Conservation (phyloP, 2,797 vertebrate genomes). For the Brotula barbata region DNA sequence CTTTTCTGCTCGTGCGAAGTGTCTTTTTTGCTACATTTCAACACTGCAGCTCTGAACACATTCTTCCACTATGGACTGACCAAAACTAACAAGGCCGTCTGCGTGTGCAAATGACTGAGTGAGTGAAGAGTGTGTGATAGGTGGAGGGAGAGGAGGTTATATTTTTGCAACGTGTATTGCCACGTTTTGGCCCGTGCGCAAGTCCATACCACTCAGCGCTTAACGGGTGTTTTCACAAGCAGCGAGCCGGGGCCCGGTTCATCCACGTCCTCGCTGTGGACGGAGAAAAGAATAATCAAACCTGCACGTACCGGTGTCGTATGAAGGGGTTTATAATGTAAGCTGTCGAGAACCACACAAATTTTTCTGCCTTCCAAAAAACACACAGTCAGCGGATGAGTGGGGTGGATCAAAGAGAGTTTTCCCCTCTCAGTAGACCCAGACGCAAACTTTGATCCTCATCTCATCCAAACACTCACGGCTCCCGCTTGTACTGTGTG, state of each 20-base stretch:
- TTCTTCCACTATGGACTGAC: constrained; percentile 43
- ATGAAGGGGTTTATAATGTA: constrained; percentile 48
- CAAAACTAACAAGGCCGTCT: constrained; percentile 50
- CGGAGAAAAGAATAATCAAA: constrained; percentile 37
- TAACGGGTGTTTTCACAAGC: constrained; percentile 63
- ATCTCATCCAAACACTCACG: constrained; percentile 9
- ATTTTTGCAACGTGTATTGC: constrained; percentile 43
- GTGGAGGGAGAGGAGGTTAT: constrained; percentile 39
- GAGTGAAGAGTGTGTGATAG: constrained; percentile 43
- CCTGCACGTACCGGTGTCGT: constrained; percentile 20
- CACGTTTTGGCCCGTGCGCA: constrained; percentile 19
- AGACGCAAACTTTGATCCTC: constrained; percentile 23
- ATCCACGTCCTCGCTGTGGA: constrained; percentile 30
- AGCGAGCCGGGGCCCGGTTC: constrained; percentile 40
- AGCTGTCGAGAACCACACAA: constrained; percentile 52
- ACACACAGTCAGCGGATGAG: constrained; percentile 54
- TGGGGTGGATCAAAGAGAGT: constrained; percentile 53
- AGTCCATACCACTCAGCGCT: constrained; percentile 33
- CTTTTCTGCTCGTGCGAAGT: constrained; percentile 35
- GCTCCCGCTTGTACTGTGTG: neutral
- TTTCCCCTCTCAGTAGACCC: constrained; percentile 22
- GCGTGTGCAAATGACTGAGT: constrained; percentile 30
- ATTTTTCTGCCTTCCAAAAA: constrained; percentile 49
- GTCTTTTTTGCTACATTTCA: constrained; percentile 48
- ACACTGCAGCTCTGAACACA: constrained; percentile 30